These are phyloP conservation scores for Tetrapedia diversipes DNA, from an alignment of 2,888 invertebrate genomes.

Conservation along the genomic window DNA sequence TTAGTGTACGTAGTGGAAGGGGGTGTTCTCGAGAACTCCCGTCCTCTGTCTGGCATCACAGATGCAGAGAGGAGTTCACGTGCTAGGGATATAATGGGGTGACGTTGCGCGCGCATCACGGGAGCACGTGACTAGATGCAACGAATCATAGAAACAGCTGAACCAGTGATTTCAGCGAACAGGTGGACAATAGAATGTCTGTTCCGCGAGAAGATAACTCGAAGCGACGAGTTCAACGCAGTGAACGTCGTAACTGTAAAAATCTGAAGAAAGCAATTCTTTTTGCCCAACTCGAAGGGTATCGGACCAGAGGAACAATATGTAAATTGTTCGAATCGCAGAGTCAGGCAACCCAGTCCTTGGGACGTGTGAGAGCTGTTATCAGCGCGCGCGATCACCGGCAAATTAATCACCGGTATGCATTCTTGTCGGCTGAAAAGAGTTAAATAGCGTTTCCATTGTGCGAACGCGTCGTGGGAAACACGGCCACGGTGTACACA, in stretches of 20 bases:
- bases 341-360: conserved; percentile 27
- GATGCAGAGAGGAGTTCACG: neutral
- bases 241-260: too few species aligned
- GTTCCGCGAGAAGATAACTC: neutral
- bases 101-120: neutral
- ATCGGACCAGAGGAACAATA: neutral
- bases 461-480: conserved; percentile 54
- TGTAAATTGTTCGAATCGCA: conserved; percentile 9
- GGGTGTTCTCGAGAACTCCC: too few species aligned
- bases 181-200: neutral
- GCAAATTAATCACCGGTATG: conserved; percentile 51
- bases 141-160: neutral
- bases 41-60: too few species aligned
- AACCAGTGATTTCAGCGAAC: neutral
- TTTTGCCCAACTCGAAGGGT: neutral
- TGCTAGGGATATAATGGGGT: neutral
- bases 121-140: neutral
- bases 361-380: conserved; percentile 51
- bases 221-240: too few species aligned
- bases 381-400: conserved; percentile 45
- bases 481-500: conserved; percentile 13
- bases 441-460: conserved; percentile 55
- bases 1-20: too few species aligned
- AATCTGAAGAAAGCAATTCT: too few species aligned
- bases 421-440: conserved; percentile 35